phyloP scores from a whole-genome alignment of 2,797 vertebrate species.

The Aulostomus chinensis region DNA sequence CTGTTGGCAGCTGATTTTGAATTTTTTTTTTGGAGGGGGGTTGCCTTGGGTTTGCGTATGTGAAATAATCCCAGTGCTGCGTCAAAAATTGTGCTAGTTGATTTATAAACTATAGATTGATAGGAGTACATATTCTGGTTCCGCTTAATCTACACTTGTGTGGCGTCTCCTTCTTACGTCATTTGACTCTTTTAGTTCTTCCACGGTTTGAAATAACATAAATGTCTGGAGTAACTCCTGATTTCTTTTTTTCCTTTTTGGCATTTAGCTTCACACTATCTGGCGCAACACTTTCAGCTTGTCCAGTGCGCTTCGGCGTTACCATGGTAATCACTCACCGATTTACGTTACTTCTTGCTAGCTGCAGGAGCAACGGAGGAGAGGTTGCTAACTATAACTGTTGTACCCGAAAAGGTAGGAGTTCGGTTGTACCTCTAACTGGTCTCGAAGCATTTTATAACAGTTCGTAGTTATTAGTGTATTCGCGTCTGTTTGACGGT shows the following conservation, averaged over 20 bases:
- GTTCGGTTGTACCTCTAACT: background rate
- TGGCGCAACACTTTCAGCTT: conserved; percentile 33
- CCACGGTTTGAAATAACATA: too few relatives aligned
- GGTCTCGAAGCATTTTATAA: too few relatives aligned
- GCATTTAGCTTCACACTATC: conserved; percentile 11
- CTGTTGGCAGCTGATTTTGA: conserved; percentile 34
- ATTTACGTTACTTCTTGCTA: conserved; percentile 52
- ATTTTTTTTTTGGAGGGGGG: conserved; percentile 21
- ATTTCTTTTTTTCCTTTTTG: too few relatives aligned
- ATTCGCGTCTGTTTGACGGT: background rate
- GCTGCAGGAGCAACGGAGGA: conserved; percentile 24
- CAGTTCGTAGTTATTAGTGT: conserved; percentile 1
- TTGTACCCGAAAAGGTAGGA: conserved; percentile 37
- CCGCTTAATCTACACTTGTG: too few relatives aligned
- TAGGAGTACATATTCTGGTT: too few relatives aligned
- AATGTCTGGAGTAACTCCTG: too few relatives aligned
- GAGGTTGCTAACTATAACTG: conserved; percentile 10
- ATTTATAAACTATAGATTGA: too few relatives aligned
- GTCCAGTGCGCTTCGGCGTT: conserved; percentile 64
- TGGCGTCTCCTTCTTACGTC: too few relatives aligned
- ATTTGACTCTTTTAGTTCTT: too few relatives aligned
- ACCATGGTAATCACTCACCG: conserved; percentile 72
- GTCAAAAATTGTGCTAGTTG: too few relatives aligned
- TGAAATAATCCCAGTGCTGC: too few relatives aligned
- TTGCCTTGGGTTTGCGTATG: too few relatives aligned